A percentile compares a stretch with the other conserved stretches of the same genome.
Conservation (phyloP, 1,140 invertebrate species). For the Pissodes strobi region DNA sequence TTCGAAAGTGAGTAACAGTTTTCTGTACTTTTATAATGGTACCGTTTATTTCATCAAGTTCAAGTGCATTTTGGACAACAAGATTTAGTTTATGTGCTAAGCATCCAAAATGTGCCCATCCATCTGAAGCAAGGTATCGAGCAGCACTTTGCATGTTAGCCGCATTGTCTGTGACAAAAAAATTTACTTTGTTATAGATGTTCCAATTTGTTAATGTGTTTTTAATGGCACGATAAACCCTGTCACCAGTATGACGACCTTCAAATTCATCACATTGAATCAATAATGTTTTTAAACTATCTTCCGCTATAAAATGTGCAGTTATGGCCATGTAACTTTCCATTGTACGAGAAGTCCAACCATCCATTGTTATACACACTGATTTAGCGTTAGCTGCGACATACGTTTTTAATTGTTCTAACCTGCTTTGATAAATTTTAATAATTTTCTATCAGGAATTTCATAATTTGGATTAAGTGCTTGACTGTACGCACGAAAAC, state of each 20-base stretch:
- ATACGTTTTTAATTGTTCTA: slow-evolving; percentile 22
- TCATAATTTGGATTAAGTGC: slow-evolving; percentile 45
- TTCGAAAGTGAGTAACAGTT: too few relatives aligned
- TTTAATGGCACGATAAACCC: too few relatives aligned
- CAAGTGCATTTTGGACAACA: slow-evolving; percentile 38
- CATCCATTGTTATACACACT: slow-evolving; percentile 30
- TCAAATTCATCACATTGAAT: slow-evolving; percentile 7
- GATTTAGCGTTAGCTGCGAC: slow-evolving; percentile 11
- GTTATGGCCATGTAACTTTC: slow-evolving; percentile 31
- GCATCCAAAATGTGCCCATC: slow-evolving; percentile 41
- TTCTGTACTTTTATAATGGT: slow-evolving; percentile 32
- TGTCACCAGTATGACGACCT: slow-evolving; percentile 4
- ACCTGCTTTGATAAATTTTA: slow-evolving; percentile 26
- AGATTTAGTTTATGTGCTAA: slow-evolving; percentile 45
- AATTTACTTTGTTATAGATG: slow-evolving; percentile 5
- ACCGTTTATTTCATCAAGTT: slow-evolving; percentile 21
- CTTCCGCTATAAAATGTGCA: slow-evolving; percentile 24
- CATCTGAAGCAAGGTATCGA: slow-evolving; percentile 16
- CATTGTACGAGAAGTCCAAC: slow-evolving; percentile 32
- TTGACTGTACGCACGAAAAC: slow-evolving; percentile 40
- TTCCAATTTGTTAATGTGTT: slow-evolving; percentile 5
- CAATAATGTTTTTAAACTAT: slow-evolving; percentile 17
- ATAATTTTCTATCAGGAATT: slow-evolving; percentile 42
- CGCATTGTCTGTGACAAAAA: slow-evolving; percentile 37
- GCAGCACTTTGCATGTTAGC: slow-evolving; percentile 37